Base-by-base conservation (phyloP, 2,797 vertebrate genomes). In the Sylvilagus floridanus region DNA sequence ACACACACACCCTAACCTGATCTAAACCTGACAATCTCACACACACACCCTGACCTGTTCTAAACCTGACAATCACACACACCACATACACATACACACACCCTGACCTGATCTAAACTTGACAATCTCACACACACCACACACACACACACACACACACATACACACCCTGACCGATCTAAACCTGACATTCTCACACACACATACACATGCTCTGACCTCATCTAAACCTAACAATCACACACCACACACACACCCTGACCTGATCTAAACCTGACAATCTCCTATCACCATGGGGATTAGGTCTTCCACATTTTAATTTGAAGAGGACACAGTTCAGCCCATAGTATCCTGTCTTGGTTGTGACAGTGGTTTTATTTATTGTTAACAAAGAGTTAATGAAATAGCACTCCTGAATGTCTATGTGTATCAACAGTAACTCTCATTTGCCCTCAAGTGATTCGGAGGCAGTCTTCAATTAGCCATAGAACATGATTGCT, bases 381-480 rank as follows among this genome's bases (percentile, higher is more conserved):
- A 21, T 87, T 94, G 66, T 84, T 71, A 65, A 22, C 3, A 2
- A 32, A 42, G 7, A 78, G 26, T 94, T 73, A 26, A 57, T 2
- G 52, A 87, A 90, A 65, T 37, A 60, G 57, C 62, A 32, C 81
- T 50, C 69, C 32, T 57, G 24, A 68, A n/a, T 83, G 57, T 72
- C 50, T 88, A 7, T 65, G 69, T 90, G 21, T 72, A 22, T 69
- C 47, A 17, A 77, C 19, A 42, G 90, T 88, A 81, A 72, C 76
- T 95, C 54, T 96, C 69, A 13, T 93, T 94, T 96, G 62, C 30
- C 63, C 68, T 84, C 47, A 47, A 69, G 60, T 86, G 21, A 24
- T 47, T 93, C 50, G 86, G 88, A 90, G 93, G 65, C 73, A n/a
- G 7, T 83, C 32, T 82, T 96, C 84, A 62, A 4, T 84, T 92